Evolutionary conservation across 2,888 invertebrate species (phyloP).

Genomic region (Agrilus mali): DNA sequence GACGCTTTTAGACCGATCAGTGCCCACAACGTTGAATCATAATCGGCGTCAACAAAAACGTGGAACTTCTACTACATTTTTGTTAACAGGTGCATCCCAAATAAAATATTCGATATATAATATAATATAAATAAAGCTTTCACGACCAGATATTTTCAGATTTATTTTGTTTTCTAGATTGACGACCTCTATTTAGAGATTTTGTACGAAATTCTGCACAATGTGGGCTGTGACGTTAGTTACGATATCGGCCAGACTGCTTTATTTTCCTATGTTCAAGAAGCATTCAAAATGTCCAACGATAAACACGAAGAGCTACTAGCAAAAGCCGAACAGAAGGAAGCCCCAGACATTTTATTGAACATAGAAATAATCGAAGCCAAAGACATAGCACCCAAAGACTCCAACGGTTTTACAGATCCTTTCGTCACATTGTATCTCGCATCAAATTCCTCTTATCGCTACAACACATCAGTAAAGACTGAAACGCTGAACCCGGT

Average conservation of each 20-base stretch:
- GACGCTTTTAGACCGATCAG: too few species aligned
- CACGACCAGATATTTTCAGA: too few species aligned
- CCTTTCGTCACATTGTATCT: conserved; percentile 91
- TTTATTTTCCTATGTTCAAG: conserved; percentile 64
- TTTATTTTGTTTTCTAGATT: conserved; percentile 42
- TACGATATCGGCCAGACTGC: conserved; percentile 56
- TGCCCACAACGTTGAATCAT: too few species aligned
- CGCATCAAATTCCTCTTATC: conserved; percentile 60
- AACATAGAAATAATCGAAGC: conserved; percentile 81
- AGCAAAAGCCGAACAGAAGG: conserved; percentile 59
- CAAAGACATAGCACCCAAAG: conserved; percentile 72
- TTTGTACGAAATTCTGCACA: conserved; percentile 70
- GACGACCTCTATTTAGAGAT: conserved; percentile 79
- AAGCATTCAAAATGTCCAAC: conserved; percentile 67
- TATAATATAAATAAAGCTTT: too few species aligned
- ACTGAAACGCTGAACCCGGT: conserved; percentile 76
- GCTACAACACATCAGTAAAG: conserved; percentile 87
- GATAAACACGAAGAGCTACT: conserved; percentile 61
- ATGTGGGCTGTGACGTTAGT: conserved; percentile 66
- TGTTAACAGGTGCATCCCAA: too few species aligned
- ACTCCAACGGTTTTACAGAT: conserved; percentile 89
- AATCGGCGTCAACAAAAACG: too few species aligned
- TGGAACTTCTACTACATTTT: too few species aligned
- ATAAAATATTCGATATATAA: too few species aligned
- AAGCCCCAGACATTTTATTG: conserved; percentile 71